These are phyloP conservation scores for Cantharis flavilabris DNA, from an alignment of 2,888 invertebrate species.

Conservation along the genomic window DNA sequence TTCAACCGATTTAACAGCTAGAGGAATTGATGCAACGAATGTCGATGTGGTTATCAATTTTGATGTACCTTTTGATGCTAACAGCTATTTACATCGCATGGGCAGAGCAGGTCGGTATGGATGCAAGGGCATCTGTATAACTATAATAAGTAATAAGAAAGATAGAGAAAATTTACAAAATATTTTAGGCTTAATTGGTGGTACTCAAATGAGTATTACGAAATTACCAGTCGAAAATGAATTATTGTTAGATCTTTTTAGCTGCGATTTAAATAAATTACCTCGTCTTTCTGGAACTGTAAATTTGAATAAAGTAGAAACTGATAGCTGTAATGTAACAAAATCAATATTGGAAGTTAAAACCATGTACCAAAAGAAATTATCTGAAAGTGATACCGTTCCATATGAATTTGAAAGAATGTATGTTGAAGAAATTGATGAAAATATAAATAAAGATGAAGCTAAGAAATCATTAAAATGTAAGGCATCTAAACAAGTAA, in stretches of 20 bases:
- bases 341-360: slow-evolving; percentile 31
- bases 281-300: slow-evolving; percentile 41
- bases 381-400: background rate
- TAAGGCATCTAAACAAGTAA: background rate
- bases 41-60: slow-evolving; percentile 93
- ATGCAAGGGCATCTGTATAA: slow-evolving; percentile 78
- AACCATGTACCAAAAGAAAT: background rate
- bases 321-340: slow-evolving; percentile 9
- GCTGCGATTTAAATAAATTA: slow-evolving; percentile 38
- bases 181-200: slow-evolving; percentile 63
- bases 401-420: background rate
- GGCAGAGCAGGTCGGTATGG: slow-evolving; percentile 96
- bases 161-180: slow-evolving; percentile 65
- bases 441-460: background rate
- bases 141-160: slow-evolving; percentile 68
- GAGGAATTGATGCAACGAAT: slow-evolving; percentile 93
- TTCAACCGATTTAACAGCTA: slow-evolving; percentile 87
- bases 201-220: slow-evolving; percentile 57
- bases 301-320: slow-evolving; percentile 21
- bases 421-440: slow-evolving; percentile 9
- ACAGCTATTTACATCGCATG: slow-evolving; percentile 91
- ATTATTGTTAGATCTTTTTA: slow-evolving; percentile 44
- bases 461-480: background rate
- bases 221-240: slow-evolving; percentile 54
- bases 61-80: slow-evolving; percentile 78